Base-by-base conservation (phyloP, 2,113 vertebrate species). In the Benitochromis conjunctus region DNA sequence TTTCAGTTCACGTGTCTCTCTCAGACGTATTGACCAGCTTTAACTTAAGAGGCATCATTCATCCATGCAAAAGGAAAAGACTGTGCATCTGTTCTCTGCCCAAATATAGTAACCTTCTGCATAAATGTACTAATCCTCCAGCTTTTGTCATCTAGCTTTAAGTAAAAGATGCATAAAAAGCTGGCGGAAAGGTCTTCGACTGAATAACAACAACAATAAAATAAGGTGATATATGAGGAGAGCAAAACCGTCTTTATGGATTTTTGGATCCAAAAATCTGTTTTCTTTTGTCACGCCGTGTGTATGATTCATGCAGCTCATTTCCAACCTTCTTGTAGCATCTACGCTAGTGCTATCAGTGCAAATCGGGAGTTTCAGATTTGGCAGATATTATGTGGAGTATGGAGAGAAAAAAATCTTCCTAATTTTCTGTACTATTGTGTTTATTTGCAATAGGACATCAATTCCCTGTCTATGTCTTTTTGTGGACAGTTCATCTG, bases 1-100 rank as follows among this genome's bases (percentile, higher is more conserved):
- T 86, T 92, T 26, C 79, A 76, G 76, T 83, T 87, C 77, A 86
- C 14, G 38, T 79, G 53, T 71, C 66, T 66, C 6, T 71, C 18
- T 81, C 81, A 76, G 64, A 69, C 55, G 16, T 19, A 16, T 2
- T 55, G 21, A 69, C 58, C 34, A 7, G 56, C 60, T 14, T 54
- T 24, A 34, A 43, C 14, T 43, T 24, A 57, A 84, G 18, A 71
- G 3, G 66, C 41, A 48, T 3, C 21, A 26, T 26, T 76, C 46
- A 76, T n/a, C 26, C 46, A 19, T 53, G 43, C 16, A 53, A 76
- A 53, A 76, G 6, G 46, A 34, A 0, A n/a, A 6, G 71, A 13
- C 26, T n/a, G 26, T 31, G 29, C 46, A 53, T 5, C 12, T 46
- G 26, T 71, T 34, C 26, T n/a, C 43, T 76, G 54, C n/a, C n/a